phyloP scores from a whole-genome alignment of 2,113 vertebrate genomes.

The Gadus chalcogrammus region DNA sequence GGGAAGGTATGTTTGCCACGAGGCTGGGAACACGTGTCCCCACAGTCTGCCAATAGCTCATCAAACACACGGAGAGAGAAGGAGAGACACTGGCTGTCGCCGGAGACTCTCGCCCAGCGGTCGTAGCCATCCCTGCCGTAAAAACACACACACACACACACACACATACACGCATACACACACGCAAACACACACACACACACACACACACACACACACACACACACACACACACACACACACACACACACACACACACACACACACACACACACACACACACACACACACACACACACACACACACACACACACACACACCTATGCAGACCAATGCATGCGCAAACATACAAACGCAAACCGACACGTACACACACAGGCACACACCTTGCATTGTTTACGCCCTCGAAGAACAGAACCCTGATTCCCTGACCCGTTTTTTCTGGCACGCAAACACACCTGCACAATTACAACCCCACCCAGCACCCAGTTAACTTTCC shows the following conservation, averaged over 20 bases:
- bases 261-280: too few relatives aligned
- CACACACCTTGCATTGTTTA: constrained; percentile 19
- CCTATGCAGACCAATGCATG: too few relatives aligned
- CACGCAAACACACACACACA: constrained; percentile 1
- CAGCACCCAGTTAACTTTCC: constrained; percentile 16
- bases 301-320: too few relatives aligned
- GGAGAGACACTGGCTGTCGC: constrained; percentile 56
- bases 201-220: constrained; percentile 18
- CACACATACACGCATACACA: constrained; percentile 9
- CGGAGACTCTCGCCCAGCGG: constrained; percentile 38
- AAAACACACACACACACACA: constrained; percentile 15
- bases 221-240: background rate
- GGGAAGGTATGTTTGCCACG: constrained; percentile 70
- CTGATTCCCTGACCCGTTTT: constrained; percentile 10
- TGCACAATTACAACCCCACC: constrained; percentile 1
- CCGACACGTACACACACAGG: background rate
- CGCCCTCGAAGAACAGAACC: constrained; percentile 24
- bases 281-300: too few relatives aligned
- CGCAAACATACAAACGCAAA: too few relatives aligned
- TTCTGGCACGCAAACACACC: constrained; percentile 3
- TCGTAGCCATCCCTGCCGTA: constrained; percentile 23
- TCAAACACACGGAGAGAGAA: constrained; percentile 57
- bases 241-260: too few relatives aligned
- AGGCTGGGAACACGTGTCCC: constrained; percentile 68
- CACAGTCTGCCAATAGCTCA: constrained; percentile 63